Evolutionary conservation across 1,140 invertebrate species (phyloP), one percentile per base, ranked within the genome.

Genomic region (Idris sp.): DNA sequence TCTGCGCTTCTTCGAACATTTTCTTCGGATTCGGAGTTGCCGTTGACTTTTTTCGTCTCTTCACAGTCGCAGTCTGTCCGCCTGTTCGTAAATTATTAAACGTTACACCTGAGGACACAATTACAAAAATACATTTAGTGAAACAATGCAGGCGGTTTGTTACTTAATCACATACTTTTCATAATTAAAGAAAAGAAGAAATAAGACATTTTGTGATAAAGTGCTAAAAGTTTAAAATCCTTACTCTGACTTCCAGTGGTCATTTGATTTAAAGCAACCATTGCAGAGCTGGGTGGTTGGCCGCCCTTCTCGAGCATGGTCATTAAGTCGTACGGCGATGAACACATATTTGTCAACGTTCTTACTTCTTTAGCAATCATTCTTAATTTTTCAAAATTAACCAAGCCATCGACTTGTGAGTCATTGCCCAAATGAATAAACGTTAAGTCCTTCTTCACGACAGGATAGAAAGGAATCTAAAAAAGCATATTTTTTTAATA

Each of bases 321-420:
- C 22, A 94, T 84, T 9, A 96, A 88, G 86, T 97, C 95, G 83
- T 96, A 94, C 6, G 95, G 95, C n/a, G 95, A 95, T 54, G 96
- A 97, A 83, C 96, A 97, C 96, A 99, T 98, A 83, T 97, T 96
- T 41, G 94, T 96, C 10, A 99, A 88, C 36, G 95, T 92, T 74
- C 97, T 90, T 7, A 99, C 94, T 90, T 99, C 98, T 85, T 98
- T 98, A 2, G 98, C 96, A 64, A 99, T 96, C 96, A 99, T 99
- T 71, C 98, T 89, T 33, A 99, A 88, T 83, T 99, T 99, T 84
- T 99, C 98, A 85, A 99, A 99, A 88, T 99, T 99, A 4, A 98
- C 93, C 74, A 99, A 89, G 26, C 92, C 91, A 85, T 99, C 97
- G 2, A 98, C 94, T 80, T 92, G 91, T 0, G 97, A 96, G 85